Evolutionary conservation across 2,888 invertebrate genomes (phyloP).

Genomic region (Abscondita cerata): DNA sequence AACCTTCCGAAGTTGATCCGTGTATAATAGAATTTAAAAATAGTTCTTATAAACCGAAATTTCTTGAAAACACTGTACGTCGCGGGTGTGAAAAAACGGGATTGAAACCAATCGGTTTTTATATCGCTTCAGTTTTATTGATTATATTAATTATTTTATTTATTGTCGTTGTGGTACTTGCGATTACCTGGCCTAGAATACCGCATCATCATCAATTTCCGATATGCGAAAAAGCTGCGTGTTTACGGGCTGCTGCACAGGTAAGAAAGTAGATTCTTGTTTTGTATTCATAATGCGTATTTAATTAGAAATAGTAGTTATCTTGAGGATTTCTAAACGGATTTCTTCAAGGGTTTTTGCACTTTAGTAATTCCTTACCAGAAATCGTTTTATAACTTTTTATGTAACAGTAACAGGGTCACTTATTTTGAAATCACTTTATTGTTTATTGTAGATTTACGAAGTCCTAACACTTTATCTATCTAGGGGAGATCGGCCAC

Average conservation of each 20-base stretch:
- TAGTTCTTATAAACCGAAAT: constrained; percentile 25
- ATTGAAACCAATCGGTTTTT: constrained; percentile 47
- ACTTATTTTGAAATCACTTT: too few species aligned
- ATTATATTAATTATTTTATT: constrained; percentile 56
- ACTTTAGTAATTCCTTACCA: too few species aligned
- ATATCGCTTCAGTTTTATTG: constrained; percentile 44
- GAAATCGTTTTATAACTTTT: too few species aligned
- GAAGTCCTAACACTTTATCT: too few species aligned
- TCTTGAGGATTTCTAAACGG: too few species aligned
- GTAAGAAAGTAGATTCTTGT: constrained; percentile 49
- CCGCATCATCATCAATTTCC: constrained; percentile 55
- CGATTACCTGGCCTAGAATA: constrained; percentile 59
- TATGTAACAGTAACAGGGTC: too few species aligned
- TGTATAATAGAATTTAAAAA: constrained; percentile 44
- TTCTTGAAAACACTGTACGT: constrained; percentile 41
- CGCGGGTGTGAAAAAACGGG: constrained; percentile 48
- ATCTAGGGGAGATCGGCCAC: too few species aligned
- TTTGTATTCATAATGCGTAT: background rate
- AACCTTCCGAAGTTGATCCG: constrained; percentile 49
- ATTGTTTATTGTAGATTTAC: too few species aligned
- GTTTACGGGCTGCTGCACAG: constrained; percentile 62
- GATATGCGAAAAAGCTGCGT: constrained; percentile 59
- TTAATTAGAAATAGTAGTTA: background rate
- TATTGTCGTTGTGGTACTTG: constrained; percentile 58
- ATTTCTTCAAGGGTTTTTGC: too few species aligned